These are phyloP conservation scores for Micrasema minimum DNA, from an alignment of 1,140 invertebrate species.

Conservation along the genomic window DNA sequence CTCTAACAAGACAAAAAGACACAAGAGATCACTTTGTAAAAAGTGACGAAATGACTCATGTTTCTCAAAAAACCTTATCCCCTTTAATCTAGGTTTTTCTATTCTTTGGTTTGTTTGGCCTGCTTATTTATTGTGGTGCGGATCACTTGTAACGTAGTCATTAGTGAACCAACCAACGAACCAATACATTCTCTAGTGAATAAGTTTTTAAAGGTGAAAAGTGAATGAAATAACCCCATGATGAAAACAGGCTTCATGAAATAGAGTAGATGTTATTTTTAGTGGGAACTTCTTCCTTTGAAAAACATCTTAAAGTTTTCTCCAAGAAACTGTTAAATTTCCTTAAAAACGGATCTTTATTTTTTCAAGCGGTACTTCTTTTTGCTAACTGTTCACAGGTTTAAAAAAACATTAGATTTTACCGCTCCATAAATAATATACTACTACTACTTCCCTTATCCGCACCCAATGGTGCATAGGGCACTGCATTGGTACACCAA, in stretches of 20 bases:
- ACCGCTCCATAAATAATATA: too few relatives aligned
- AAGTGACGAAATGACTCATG: neutral
- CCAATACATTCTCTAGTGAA: slow-evolving; percentile 20
- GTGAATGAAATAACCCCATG: slow-evolving; percentile 2
- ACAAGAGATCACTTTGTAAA: neutral
- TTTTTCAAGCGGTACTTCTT: too few relatives aligned
- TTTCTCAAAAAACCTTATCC: neutral
- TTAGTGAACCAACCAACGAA: slow-evolving; percentile 21
- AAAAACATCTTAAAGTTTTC: too few relatives aligned
- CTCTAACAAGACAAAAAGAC: too few relatives aligned
- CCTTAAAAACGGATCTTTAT: too few relatives aligned
- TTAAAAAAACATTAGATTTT: too few relatives aligned
- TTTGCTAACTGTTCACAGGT: too few relatives aligned
- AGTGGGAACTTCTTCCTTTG: too few relatives aligned
- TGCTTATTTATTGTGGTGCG: neutral
- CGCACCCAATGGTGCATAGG: too few relatives aligned
- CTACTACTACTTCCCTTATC: too few relatives aligned
- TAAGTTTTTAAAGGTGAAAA: slow-evolving; percentile 30
- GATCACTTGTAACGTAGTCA: slow-evolving; percentile 30
- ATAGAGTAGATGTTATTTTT: neutral
- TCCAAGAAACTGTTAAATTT: too few relatives aligned
- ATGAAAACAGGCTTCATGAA: neutral
- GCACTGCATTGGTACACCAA: too few relatives aligned
- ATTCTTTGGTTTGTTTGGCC: neutral
- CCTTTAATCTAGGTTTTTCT: neutral